Evolutionary conservation across 2,797 vertebrate species (phyloP).

Genomic region (Hybognathus amarus): DNA sequence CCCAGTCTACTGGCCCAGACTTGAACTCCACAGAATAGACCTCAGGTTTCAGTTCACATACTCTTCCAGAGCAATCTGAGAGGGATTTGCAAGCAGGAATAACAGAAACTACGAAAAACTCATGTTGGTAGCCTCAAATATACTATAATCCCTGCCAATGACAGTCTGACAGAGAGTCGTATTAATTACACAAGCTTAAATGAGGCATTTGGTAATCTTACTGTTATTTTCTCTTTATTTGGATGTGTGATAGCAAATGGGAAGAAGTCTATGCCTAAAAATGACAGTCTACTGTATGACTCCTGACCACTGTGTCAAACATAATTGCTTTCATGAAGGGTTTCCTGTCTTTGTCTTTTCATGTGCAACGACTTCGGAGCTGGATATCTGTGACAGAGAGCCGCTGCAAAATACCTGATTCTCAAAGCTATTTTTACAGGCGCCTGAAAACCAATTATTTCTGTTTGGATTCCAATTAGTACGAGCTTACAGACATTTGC

Average conservation of each 20-base stretch:
- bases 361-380: not conserved
- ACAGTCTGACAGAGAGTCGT: not conserved
- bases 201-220: not conserved
- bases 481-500: constrained; percentile 5
- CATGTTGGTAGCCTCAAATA: not conserved
- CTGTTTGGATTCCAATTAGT: constrained; percentile 34
- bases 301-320: constrained; percentile 2
- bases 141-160: not conserved
- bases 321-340: constrained; percentile 20
- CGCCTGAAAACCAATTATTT: constrained; percentile 26
- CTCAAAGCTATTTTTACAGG: constrained; percentile 17
- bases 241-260: not conserved
- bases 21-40: constrained; percentile 4
- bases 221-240: not conserved
- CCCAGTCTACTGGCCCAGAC: constrained; percentile 4
- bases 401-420: constrained; percentile 8
- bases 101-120: not conserved
- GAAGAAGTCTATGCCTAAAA: not conserved
- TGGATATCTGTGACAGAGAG: constrained; percentile 23
- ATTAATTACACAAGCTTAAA: not conserved
- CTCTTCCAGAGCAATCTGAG: constrained; percentile 18
- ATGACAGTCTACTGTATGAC: not conserved
- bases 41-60: not conserved
- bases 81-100: constrained; percentile 1
- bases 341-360: constrained; percentile 20